Evolutionary conservation across 2,113 vertebrate genomes (phyloP).

Genomic region (Mirounga angustirostris): DNA sequence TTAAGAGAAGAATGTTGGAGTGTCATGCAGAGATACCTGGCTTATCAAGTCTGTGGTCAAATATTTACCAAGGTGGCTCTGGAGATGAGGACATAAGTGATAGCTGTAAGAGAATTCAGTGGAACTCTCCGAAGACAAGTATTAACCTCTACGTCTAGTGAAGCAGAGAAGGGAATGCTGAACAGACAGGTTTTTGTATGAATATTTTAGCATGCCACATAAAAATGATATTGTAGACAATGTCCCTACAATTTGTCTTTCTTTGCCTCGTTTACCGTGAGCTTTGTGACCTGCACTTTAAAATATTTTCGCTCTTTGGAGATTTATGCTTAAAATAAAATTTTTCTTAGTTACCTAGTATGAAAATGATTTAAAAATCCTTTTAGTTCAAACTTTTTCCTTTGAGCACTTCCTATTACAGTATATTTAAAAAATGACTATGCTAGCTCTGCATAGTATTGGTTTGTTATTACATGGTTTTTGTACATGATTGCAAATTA

Average conservation of each 20-base stretch:
- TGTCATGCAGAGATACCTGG: background rate
- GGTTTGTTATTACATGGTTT: background rate
- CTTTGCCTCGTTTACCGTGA: background rate
- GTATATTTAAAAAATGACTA: background rate
- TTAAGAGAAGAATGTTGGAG: background rate
- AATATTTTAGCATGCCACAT: background rate
- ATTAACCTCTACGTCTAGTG: background rate
- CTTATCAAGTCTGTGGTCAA: background rate
- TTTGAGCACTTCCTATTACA: background rate
- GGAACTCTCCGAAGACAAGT: background rate
- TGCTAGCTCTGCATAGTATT: background rate
- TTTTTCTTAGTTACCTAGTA: background rate
- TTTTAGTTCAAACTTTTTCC: background rate
- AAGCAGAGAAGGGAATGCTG: background rate
- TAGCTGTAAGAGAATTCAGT: background rate
- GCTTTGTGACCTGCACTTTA: conserved; percentile 16
- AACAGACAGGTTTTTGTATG: background rate
- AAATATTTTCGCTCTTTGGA: background rate
- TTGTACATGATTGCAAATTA: background rate
- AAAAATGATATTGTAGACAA: background rate
- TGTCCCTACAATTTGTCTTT: background rate
- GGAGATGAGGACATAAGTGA: background rate
- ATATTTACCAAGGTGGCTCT: background rate
- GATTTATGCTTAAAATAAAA: conserved; percentile 37
- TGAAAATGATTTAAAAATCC: conserved; percentile 4